These are phyloP conservation scores for Conus betulinus DNA, from an alignment of 1,140 invertebrate species.

Conservation along the genomic window DNA sequence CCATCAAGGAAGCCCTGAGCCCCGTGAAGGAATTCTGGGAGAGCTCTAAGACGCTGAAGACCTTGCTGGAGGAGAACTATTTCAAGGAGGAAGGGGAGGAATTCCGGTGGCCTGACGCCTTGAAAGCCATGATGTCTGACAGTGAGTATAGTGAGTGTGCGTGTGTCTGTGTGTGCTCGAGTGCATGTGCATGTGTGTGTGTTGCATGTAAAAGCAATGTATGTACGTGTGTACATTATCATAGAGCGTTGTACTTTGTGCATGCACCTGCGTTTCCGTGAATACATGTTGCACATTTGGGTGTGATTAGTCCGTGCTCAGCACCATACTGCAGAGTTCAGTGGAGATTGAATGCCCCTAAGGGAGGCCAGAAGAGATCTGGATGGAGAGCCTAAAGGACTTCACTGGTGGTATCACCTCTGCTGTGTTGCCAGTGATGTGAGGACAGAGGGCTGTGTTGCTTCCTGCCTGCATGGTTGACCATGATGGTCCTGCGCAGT, in stretches of 20 bases:
- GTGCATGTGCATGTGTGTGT: not conserved
- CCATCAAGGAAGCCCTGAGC: conserved; percentile 82
- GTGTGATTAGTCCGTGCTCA: too few relatives aligned
- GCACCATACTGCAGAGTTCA: too few relatives aligned
- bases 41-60: conserved; percentile 85
- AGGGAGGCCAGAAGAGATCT: too few relatives aligned
- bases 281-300: not conserved
- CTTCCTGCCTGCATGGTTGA: too few relatives aligned
- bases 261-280: not conserved
- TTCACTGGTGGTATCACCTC: too few relatives aligned
- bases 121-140: conserved; percentile 85
- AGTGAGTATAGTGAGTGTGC: conserved; percentile 74
- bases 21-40: conserved; percentile 85
- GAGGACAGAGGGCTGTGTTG: too few relatives aligned
- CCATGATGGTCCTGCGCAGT: too few relatives aligned
- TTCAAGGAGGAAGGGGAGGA: conserved; percentile 79
- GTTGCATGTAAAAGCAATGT: not conserved
- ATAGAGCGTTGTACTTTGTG: not conserved
- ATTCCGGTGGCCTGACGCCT: conserved; percentile 75
- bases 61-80: conserved; percentile 85
- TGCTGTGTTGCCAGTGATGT: too few relatives aligned
- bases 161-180: not conserved
- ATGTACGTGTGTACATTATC: not conserved
- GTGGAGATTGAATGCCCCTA: too few relatives aligned
- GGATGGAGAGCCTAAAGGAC: too few relatives aligned